Percentiles rank a stretch among this genome's conserved stretches.
These are phyloP conservation scores for rat (Rattus norvegicus) DNA, from an alignment of 2,113 vertebrate genomes.

Conservation along the genomic window DNA sequence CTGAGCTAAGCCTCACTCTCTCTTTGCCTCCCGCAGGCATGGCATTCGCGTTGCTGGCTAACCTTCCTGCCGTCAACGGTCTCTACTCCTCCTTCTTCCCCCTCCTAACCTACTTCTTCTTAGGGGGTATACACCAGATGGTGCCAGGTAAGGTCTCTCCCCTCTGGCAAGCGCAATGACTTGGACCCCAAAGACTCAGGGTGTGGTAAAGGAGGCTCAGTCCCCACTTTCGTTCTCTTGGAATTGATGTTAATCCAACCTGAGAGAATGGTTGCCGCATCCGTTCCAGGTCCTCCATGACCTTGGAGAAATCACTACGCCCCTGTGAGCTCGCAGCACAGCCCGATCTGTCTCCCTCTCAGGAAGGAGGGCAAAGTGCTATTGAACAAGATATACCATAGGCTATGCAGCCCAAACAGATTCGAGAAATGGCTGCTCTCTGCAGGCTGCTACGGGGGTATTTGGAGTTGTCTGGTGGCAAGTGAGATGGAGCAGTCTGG, in stretches of 20 bases:
- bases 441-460: neutral
- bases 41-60: conserved; percentile 95
- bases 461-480: neutral
- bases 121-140: conserved; percentile 95
- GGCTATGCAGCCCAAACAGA: neutral
- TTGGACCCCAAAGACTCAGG: neutral
- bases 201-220: neutral
- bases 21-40: conserved; percentile 87
- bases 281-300: neutral
- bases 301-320: neutral
- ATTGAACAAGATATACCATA: neutral
- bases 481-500: neutral
- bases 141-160: conserved; percentile 90
- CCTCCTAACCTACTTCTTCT: conserved; percentile 93
- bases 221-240: neutral
- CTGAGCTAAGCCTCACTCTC: neutral
- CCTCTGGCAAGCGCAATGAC: neutral
- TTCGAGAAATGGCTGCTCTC: neutral
- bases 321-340: neutral
- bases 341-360: neutral
- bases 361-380: neutral
- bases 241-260: neutral
- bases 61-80: conserved; percentile 94
- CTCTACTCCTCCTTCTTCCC: conserved; percentile 97
- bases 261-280: rapidly evolving